These are phyloP conservation scores for Zenarchopterus dispar DNA, from an alignment of 2,797 vertebrate species.

Conservation along the genomic window DNA sequence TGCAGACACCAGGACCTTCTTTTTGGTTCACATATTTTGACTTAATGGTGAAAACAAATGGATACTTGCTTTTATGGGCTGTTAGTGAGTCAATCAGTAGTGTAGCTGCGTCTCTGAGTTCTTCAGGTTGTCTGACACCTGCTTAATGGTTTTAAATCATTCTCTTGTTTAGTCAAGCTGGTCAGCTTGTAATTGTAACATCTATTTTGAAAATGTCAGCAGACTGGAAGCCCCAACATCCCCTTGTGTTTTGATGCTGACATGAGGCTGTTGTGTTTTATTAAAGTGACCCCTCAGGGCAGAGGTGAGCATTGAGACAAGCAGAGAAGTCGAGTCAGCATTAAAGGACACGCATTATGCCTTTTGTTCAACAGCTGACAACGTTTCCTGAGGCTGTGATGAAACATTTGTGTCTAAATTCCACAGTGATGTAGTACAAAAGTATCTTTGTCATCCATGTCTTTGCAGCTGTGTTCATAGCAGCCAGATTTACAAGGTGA, in stretches of 20 bases:
- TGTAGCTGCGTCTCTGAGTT: background rate
- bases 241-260: conserved; percentile 8
- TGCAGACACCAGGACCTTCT: conserved; percentile 2
- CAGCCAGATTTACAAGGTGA: too few relatives aligned
- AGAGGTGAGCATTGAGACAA: conserved; percentile 46
- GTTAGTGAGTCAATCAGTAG: background rate
- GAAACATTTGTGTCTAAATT: too few relatives aligned
- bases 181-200: conserved; percentile 10
- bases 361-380: too few relatives aligned
- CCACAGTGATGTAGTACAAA: too few relatives aligned
- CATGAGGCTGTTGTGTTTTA: conserved; percentile 32
- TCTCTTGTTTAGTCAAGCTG: conserved; percentile 12
- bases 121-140: conserved; percentile 15
- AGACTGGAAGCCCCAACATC: conserved; percentile 4
- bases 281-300: conserved; percentile 45
- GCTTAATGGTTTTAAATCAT: conserved; percentile 9
- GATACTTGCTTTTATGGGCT: background rate
- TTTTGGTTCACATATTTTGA: background rate
- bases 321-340: conserved; percentile 57
- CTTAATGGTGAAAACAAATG: background rate
- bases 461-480: too few relatives aligned
- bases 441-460: too few relatives aligned
- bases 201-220: conserved; percentile 30
- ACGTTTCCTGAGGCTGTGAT: too few relatives aligned
- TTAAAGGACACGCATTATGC: conserved; percentile 19